phyloP scores from a whole-genome alignment of 2,113 vertebrate species.

The Dicrurus megarhynchus region DNA sequence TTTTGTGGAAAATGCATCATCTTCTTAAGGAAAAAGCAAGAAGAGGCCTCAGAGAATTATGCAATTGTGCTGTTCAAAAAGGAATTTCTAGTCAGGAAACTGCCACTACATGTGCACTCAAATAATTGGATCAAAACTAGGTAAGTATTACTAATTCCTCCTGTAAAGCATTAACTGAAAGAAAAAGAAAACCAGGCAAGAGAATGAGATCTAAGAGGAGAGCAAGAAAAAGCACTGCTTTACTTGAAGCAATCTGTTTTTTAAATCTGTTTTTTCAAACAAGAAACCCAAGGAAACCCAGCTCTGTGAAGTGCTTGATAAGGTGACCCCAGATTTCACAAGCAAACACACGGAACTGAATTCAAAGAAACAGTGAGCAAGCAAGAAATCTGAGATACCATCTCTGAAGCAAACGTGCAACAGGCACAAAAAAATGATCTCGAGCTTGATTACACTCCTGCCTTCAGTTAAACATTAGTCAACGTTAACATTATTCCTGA shows the following conservation, averaged over 20 bases:
- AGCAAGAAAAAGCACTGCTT: background rate
- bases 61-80: background rate
- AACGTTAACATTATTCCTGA: background rate
- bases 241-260: background rate
- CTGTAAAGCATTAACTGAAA: background rate
- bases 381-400: background rate
- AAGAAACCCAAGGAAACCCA: background rate
- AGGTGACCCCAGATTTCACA: background rate
- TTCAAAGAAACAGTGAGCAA: background rate
- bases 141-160: background rate
- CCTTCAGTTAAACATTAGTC: conserved; percentile 5
- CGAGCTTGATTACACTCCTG: background rate
- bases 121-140: background rate
- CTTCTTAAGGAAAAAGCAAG: background rate
- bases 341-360: background rate
- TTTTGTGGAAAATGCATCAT: background rate
- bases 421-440: background rate
- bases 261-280: background rate
- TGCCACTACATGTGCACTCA: background rate
- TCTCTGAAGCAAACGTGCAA: background rate
- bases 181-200: background rate
- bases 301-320: background rate
- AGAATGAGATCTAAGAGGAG: background rate
- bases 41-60: background rate
- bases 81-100: background rate